A percentile compares a stretch with the other conserved stretches of the same genome.
phyloP scores from a whole-genome alignment of 2,888 invertebrate genomes.

The Drosophila aldrichi region DNA sequence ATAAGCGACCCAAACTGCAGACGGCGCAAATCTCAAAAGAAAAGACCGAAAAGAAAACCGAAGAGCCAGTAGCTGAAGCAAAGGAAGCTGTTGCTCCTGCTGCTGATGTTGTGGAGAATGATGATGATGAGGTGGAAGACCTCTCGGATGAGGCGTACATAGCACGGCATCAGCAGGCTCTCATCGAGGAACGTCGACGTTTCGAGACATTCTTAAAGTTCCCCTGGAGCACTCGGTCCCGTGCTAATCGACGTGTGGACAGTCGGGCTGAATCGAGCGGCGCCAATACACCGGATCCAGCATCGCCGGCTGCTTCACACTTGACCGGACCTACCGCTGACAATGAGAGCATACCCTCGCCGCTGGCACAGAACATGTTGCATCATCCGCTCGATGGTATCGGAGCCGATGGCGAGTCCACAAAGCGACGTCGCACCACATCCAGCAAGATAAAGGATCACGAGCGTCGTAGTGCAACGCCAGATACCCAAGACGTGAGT shows the following conservation, averaged over 20 bases:
- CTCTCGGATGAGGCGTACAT: slow-evolving; percentile 90
- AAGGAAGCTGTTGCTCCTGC: background rate
- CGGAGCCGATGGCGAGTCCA: slow-evolving; percentile 47
- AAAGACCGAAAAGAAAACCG: background rate
- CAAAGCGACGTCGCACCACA: slow-evolving; percentile 84
- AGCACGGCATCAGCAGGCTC: slow-evolving; percentile 89
- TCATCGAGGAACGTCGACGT: slow-evolving; percentile 91
- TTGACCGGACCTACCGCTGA: slow-evolving; percentile 74
- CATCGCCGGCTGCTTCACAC: slow-evolving; percentile 87
- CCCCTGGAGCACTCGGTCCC: slow-evolving; percentile 86
- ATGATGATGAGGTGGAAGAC: slow-evolving; percentile 88
- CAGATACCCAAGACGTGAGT: slow-evolving; percentile 85
- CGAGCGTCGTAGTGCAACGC: slow-evolving; percentile 86
- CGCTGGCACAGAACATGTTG: slow-evolving; percentile 75
- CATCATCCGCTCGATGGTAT: slow-evolving; percentile 75
- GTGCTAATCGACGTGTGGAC: slow-evolving; percentile 89
- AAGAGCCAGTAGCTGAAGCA: background rate
- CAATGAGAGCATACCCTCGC: slow-evolving; percentile 85
- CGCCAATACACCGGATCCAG: slow-evolving; percentile 90
- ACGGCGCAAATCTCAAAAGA: background rate
- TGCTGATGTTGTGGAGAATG: background rate
- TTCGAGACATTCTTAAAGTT: slow-evolving; percentile 85
- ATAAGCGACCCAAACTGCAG: slow-evolving; percentile 60
- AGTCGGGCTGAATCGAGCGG: slow-evolving; percentile 90
- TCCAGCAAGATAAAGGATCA: slow-evolving; percentile 78